Evolutionary conservation across 2,888 invertebrate species (phyloP).

Genomic region (Tenthredo livida): DNA sequence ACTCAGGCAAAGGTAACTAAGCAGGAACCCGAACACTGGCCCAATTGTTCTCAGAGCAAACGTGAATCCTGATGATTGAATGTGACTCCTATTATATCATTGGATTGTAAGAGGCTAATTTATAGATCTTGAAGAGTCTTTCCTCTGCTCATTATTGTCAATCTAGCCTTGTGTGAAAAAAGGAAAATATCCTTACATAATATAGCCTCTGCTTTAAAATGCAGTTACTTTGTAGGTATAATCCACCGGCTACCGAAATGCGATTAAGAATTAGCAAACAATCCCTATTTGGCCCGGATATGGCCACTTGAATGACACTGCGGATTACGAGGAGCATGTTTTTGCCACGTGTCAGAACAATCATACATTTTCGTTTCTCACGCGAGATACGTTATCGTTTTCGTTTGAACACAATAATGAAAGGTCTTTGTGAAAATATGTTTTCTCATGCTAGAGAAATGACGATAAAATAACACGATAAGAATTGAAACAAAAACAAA

Average conservation of each 20-base stretch:
- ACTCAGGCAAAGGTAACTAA: conserved; percentile 80
- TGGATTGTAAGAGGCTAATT: neutral
- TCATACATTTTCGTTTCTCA: conserved; percentile 17
- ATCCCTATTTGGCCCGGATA: neutral
- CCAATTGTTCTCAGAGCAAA: conserved; percentile 80
- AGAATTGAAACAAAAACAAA: neutral
- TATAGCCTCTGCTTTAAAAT: neutral
- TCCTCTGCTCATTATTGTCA: neutral
- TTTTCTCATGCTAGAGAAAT: neutral
- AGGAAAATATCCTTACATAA: neutral
- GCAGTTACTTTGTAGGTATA: neutral
- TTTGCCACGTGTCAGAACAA: conserved; percentile 3
- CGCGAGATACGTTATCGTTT: conserved; percentile 11
- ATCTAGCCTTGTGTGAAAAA: neutral
- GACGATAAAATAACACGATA: neutral
- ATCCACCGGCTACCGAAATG: neutral
- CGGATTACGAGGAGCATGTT: conserved; percentile 3
- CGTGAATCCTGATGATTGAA: conserved; percentile 76
- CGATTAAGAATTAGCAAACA: neutral
- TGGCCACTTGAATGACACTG: conserved; percentile 1
- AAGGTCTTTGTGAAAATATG: neutral
- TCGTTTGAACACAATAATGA: neutral
- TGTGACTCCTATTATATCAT: neutral
- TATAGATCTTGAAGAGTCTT: neutral
- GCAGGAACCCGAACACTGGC: conserved; percentile 82